Base-by-base conservation (phyloP, 53 echinoderm and acorn worm genomes). In the Arbacia lixula region DNA sequence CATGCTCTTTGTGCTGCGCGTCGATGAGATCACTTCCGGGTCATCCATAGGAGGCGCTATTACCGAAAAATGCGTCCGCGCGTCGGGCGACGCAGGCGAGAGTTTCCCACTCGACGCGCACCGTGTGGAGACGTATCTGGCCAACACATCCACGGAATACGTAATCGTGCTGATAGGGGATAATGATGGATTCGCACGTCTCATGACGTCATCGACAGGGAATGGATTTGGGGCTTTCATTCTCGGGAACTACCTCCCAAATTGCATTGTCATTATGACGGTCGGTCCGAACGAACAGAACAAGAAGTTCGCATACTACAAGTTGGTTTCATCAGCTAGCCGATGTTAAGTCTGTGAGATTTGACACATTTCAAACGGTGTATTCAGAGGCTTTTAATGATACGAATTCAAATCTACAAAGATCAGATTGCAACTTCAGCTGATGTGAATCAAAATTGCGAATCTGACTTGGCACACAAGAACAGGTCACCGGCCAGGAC, bases 261-360 rank as follows among this genome's bases (percentile, higher is more conserved):
- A 81, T 20, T 81, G 82, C 6, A 81, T 81, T 40, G 82, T 81
- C 5, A 63, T 81, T 3, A 64, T 81, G 82, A 81, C 82, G 12
- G 21, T 52, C 1, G 49, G 64, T 31, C 82, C 82, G 0, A 17
- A 26, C 12, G 61, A 11, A 8, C 6, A 64, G 28, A 5, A 5
- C 32, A 41, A 43, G 49, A 46, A 28, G 32, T 81, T 50, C 19
- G 82, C 60, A 19, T 49, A 81, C 22, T 81, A 63, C 64, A 41
- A 21, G 40, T 12, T 77, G 11, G 0, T 34, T 19, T 77, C 77
- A 25, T 54, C 54, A 21, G 28, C 69, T 0, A n/a, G n/a, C n/a
- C n/a, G n/a, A 14, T 46, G 49, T 46, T 8, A 46, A 46, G 8
- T 46, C 49, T 46, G 49, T 46, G 14, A 46, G 14, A 10, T 8